phyloP scores from a whole-genome alignment of 2,113 vertebrate genomes.

The Laterallus jamaicensis region DNA sequence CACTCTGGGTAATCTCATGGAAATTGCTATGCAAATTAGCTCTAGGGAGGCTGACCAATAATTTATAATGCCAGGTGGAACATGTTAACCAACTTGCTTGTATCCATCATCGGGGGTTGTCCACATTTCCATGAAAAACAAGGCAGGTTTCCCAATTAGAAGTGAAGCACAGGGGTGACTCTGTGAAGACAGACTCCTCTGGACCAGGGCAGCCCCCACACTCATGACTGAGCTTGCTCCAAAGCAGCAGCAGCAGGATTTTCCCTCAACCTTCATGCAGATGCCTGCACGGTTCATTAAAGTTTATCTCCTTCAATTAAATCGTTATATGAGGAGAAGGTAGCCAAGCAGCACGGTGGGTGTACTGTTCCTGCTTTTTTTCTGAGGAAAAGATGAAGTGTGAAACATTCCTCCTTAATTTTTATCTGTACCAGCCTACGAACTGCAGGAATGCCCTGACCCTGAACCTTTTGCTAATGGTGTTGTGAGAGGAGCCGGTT shows the following conservation, averaged over 20 bases:
- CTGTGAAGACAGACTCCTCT: rapidly evolving
- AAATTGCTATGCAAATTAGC: constrained; percentile 7
- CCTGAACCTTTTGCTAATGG: constrained; percentile 94
- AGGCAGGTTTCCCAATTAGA: neutral
- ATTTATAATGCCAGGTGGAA: neutral
- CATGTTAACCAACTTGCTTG: neutral
- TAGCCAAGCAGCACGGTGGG: neutral
- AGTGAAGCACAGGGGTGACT: neutral
- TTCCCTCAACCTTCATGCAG: neutral
- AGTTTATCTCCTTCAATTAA: neutral
- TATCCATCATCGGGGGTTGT: neutral
- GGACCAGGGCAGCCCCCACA: rapidly evolving
- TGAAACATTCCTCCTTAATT: neutral
- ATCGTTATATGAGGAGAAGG: neutral
- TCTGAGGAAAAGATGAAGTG: neutral
- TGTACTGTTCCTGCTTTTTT: neutral
- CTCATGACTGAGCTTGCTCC: rapidly evolving
- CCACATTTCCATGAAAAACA: neutral
- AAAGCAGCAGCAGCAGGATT: neutral
- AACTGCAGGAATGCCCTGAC: constrained; percentile 94
- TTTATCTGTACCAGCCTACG: constrained; percentile 81
- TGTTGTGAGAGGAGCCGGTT: constrained; percentile 92
- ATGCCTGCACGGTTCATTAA: neutral
- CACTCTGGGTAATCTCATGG: neutral
- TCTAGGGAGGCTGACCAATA: neutral